These are phyloP conservation scores for Laticauda colubrina DNA, from an alignment of 2,113 vertebrate species.

Conservation along the genomic window DNA sequence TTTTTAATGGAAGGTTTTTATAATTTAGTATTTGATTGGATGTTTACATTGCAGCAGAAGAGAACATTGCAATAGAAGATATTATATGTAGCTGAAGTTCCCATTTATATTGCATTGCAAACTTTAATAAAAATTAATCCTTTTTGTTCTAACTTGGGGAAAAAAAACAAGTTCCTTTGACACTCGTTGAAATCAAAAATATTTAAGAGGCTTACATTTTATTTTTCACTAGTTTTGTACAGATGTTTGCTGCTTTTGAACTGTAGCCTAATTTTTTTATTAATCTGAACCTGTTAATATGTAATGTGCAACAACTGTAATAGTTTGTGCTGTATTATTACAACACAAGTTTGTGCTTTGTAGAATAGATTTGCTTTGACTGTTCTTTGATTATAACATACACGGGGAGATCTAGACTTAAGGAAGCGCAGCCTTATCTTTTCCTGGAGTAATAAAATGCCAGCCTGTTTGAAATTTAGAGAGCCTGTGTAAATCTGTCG, in stretches of 20 bases:
- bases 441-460: background rate
- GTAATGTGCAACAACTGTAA: background rate
- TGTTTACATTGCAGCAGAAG: background rate
- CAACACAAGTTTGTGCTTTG: background rate
- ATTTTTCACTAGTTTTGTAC: background rate
- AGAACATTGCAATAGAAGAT: background rate
- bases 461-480: constrained; percentile 20
- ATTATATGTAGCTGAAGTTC: background rate
- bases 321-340: background rate
- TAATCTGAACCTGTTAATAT: background rate
- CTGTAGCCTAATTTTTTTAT: background rate
- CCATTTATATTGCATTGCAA: background rate
- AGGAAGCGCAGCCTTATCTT: background rate
- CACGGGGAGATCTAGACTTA: background rate
- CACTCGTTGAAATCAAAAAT: background rate
- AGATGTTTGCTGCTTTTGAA: background rate
- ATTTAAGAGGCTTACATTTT: background rate
- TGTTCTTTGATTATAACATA: background rate
- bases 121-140: background rate
- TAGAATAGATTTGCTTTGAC: background rate
- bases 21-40: background rate
- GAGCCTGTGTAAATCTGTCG: constrained; percentile 17
- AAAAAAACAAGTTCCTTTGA: background rate
- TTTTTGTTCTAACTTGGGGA: background rate
- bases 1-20: background rate